Evolutionary conservation across 2,113 vertebrate species (phyloP), one percentile per base, ranked within the genome.

Genomic region (Siniperca knerii): DNA sequence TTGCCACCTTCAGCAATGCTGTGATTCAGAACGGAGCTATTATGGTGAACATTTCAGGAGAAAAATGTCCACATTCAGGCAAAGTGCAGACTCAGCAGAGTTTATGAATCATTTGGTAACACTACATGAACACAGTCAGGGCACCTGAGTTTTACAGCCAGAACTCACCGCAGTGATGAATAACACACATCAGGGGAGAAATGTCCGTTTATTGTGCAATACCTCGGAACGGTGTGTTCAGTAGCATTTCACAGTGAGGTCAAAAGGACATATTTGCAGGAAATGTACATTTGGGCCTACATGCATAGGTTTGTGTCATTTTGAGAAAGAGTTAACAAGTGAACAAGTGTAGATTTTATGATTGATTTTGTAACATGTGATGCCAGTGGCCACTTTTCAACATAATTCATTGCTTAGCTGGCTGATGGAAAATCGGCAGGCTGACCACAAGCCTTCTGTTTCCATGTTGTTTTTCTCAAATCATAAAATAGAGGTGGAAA

Each of bases 51-150:
- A 40, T 84, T 92, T 87, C 76, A 44, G 80, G 70, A 89, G 88
- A 91, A 89, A 88, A 92, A 93, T 92, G 89, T 83, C 79, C 90
- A 84, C 89, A 64, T 89, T 86, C 73, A 86, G 62, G 85, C 81
- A 84, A 92, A 92, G 80, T 76, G 90, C 93, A 61, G 83, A 86
- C 79, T 92, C 93, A 89, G 93, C 93, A 90, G 78, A 90, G 79
- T 92, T 93, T 89, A 92, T 91, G 92, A 91, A 93, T 91, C 92
- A 91, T 90, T 92, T 87, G 90, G 89, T 88, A 90, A 90, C 82
- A 68, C 80, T 79, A 89, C 88, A 83, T 65, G 90, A 90, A 90
- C 90, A 81, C 79, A 90, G 83, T 83, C 88, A 54, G 73, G 87
- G 86, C 84, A 87, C 85, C 84, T 77, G 81, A 75, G 89, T 79